Conservation (phyloP, 1,140 invertebrate species). For the Drosophila miranda region DNA sequence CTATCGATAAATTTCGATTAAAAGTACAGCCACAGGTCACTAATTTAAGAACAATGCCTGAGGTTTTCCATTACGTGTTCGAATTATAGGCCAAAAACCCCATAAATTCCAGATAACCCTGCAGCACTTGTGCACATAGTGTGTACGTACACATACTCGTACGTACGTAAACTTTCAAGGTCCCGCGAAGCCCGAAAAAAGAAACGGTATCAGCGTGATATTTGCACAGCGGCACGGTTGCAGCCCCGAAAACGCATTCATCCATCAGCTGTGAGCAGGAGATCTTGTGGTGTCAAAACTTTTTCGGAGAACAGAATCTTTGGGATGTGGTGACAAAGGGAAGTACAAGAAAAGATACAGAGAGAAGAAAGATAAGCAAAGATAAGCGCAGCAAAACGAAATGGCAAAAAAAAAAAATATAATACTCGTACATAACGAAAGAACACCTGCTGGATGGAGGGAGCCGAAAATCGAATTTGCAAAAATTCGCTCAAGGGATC, state of each 20-base stretch:
- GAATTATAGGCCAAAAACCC: not conserved
- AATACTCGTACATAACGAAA: not conserved
- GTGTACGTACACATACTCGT: too few species aligned
- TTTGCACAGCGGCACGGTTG: too few species aligned
- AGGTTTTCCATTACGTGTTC: not conserved
- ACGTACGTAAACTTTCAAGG: too few species aligned
- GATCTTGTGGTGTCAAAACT: conserved; percentile 8
- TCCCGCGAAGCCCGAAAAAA: too few species aligned
- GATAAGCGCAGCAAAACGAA: conserved; percentile 32
- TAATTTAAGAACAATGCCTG: not conserved
- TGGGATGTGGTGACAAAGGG: conserved; percentile 34
- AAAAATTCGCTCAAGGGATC: conserved; percentile 12
- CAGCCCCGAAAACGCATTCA: too few species aligned
- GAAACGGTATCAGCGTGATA: too few species aligned
- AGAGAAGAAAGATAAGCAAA: conserved; percentile 36
- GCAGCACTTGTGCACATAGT: too few species aligned
- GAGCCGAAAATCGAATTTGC: conserved; percentile 2
- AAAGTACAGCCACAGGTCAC: too few species aligned
- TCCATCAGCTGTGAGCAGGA: too few species aligned
- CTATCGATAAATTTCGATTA: too few species aligned
- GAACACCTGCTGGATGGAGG: conserved; percentile 9
- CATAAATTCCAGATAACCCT: too few species aligned
- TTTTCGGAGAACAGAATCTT: conserved; percentile 24
- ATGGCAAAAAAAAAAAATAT: conserved; percentile 8
- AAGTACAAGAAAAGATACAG: too few species aligned